These are phyloP conservation scores for Tachysurus fulvidraco DNA, from an alignment of 2,113 vertebrate species.

Conservation along the genomic window DNA sequence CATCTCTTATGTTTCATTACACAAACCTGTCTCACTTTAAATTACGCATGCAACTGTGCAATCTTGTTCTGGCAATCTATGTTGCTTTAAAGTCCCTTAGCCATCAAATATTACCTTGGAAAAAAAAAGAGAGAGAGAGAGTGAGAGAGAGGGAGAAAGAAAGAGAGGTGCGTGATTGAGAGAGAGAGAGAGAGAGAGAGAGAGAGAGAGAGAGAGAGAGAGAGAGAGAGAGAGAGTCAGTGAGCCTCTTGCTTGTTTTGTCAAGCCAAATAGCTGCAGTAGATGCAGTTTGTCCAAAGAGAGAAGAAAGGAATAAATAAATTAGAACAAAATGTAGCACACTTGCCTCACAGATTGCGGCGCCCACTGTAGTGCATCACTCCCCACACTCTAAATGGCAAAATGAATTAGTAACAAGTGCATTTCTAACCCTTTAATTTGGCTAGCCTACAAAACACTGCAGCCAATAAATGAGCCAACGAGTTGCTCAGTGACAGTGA, in stretches of 20 bases:
- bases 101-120: conserved; percentile 5
- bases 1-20: conserved; percentile 32
- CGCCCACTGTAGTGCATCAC: conserved; percentile 43
- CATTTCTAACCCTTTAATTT: conserved; percentile 78
- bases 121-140: conserved; percentile 24
- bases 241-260: conserved; percentile 57
- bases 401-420: conserved; percentile 77
- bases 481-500: conserved; percentile 77
- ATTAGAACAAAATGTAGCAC: conserved; percentile 66
- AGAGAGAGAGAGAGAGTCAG: conserved; percentile 41
- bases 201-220: conserved; percentile 40
- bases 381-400: conserved; percentile 68
- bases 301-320: conserved; percentile 70
- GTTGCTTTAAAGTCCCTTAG: conserved; percentile 25
- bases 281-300: conserved; percentile 68
- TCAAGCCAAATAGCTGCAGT: conserved; percentile 68
- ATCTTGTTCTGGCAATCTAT: conserved; percentile 14
- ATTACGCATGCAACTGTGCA: conserved; percentile 14
- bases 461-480: conserved; percentile 76
- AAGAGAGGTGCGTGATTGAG: conserved; percentile 11
- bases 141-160: conserved; percentile 50
- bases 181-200: conserved; percentile 34
- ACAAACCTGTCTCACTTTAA: conserved; percentile 16
- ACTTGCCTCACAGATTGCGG: conserved; percentile 60
- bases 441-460: conserved; percentile 71